Base-by-base conservation (phyloP, 1,140 invertebrate species). In the Rhagoletis pomonella region DNA sequence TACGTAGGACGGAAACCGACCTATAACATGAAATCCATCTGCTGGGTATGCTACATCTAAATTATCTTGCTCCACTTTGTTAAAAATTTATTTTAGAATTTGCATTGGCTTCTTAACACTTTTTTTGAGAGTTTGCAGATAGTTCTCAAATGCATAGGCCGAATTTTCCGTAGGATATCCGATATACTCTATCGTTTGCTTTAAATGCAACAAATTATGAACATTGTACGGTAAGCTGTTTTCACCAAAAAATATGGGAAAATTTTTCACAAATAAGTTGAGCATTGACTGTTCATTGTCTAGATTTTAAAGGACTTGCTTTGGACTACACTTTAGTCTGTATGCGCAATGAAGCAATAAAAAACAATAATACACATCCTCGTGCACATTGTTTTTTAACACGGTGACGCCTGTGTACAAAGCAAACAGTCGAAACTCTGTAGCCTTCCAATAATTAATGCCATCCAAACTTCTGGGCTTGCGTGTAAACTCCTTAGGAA, bases 71-170 rank as follows among this genome's bases (percentile, higher is more conserved):
- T 29, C 29, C 29, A 29, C 29, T 29, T 29, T 29, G 29, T 29
- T 29, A 29, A 29, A 29, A 29, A 29, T 29, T 29, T 29, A 29
- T 29, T 29, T 29, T 29, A 29, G 29, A 29, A 29, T 29, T 29
- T 29, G 29, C 29, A 29, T 29, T 29, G 29, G 29, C 29, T 29
- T 29, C 29, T 29, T 29, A 29, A 29, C 29, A 29, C 29, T 29
- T 29, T 29, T 29, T 29, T 29, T 29, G 29, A 29, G 29, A 65
- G 19, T 39, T 58, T 59, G 9, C 5, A 84, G 19, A 58, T 59
- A 84, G n/a, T 84, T 84, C 58, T 84, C 77, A 39, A 84, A 84
- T 17, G 77, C n/a, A 47, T 84, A 84, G 44, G 12, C 14, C 4
- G 77, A 55, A n/a, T 50, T 14, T 84, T 44, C 14, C 17, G 55